A percentile compares a stretch with the other conserved stretches of the same genome.
These are phyloP conservation scores for Akabosia matsudoensis DNA, from an alignment of 1,140 invertebrate genomes.

Conservation along the genomic window DNA sequence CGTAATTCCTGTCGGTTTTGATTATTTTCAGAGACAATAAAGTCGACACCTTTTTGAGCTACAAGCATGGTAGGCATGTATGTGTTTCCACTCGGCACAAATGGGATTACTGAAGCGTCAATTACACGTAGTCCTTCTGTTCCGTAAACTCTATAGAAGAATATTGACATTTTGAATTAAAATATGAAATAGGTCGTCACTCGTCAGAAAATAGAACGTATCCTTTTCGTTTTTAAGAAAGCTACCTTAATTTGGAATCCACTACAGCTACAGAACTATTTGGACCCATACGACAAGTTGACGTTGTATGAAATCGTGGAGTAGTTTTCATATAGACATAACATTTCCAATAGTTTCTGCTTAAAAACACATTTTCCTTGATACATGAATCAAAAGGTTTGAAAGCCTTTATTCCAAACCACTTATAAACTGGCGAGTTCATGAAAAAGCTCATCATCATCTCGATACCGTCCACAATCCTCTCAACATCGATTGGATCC, in stretches of 20 bases:
- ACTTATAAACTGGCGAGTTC: conserved; percentile 48
- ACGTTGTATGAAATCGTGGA: conserved; percentile 59
- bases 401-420: conserved; percentile 48
- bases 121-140: conserved; percentile 49
- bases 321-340: conserved; percentile 45
- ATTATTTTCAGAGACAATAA: conserved; percentile 1
- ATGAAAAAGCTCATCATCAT: conserved; percentile 22
- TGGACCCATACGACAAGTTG: conserved; percentile 63
- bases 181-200: neutral
- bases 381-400: conserved; percentile 41
- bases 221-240: too few relatives aligned
- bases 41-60: conserved; percentile 47
- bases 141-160: conserved; percentile 46
- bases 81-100: conserved; percentile 49
- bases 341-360: conserved; percentile 50
- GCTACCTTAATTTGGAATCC: conserved; percentile 47
- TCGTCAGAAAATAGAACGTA: too few relatives aligned
- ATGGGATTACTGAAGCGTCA: conserved; percentile 51
- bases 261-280: conserved; percentile 52
- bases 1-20: too few relatives aligned
- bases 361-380: conserved; percentile 39
- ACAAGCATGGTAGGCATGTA: conserved; percentile 50
- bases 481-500: conserved; percentile 45
- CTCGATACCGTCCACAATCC: conserved; percentile 48
- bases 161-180: neutral